Base-by-base conservation (phyloP, 2,888 invertebrate species). In the Euplagia quadripunctaria region DNA sequence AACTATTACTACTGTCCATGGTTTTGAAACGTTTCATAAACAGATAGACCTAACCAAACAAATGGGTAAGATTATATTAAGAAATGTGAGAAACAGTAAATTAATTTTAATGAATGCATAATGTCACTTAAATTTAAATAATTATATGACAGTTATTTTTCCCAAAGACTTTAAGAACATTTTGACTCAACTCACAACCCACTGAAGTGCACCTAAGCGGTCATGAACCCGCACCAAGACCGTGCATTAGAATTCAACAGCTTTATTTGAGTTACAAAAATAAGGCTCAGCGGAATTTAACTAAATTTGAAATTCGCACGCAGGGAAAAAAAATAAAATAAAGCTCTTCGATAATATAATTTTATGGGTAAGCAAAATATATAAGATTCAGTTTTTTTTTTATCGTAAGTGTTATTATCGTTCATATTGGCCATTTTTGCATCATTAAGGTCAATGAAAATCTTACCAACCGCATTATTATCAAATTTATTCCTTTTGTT, bases 201-300 rank as follows among this genome's bases (percentile, higher is more conserved):
- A 78, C 76, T 85, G 79, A 87, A 90, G 90, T 88, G 90, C 86
- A 90, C 89, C 86, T 89, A 87, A 90, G 87, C 87, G 89, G 86
- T 89, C 88, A 85, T 89, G 86, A 87, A 87, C 85, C 85, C 82
- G 83, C 83, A 79, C 79, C 79, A 82, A 81, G 82, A 84, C 82
- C 82, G 86, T 85, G 74, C 82, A 83, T 82, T 78, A 81, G 76
- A 78, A 82, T 77, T 75, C 80, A 75, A 85, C 77, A 84, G 79
- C 79, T 85, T 85, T 85, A 82, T 82, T 85, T 71, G 70, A 71
- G 64, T 78, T 75, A 67, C 76, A 75, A 81, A 82, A 83, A 85
- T 76, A 79, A 73, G 82, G 82, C 80, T 78, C 74, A 71, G 68
- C 72, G 0, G 75, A 81, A 79, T 72, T 75, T 72, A 20, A 64